Evolutionary conservation across 2,888 invertebrate species (phyloP).

Genomic region (Escarpia spicata): DNA sequence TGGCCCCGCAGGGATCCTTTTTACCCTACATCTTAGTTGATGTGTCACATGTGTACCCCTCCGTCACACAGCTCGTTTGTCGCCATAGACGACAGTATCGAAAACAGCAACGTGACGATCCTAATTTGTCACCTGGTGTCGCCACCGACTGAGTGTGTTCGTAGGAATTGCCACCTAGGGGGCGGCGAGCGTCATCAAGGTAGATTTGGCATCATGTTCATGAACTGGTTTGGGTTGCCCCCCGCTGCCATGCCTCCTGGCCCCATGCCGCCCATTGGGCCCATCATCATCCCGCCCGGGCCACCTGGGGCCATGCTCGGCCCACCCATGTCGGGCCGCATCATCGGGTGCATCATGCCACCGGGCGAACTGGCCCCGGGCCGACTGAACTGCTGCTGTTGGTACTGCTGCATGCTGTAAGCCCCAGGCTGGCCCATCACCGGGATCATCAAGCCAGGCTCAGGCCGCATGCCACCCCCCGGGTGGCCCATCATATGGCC

Average conservation of each 20-base stretch:
- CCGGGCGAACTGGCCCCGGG: conserved; percentile 7
- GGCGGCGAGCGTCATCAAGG: neutral
- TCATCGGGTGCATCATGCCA: conserved; percentile 22
- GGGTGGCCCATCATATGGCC: neutral
- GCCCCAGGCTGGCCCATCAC: conserved; percentile 31
- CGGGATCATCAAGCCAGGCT: conserved; percentile 35
- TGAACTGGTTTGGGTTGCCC: conserved; percentile 23
- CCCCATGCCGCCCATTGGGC: conserved; percentile 21
- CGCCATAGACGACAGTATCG: neutral
- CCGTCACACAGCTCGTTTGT: neutral
- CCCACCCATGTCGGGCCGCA: conserved; percentile 34
- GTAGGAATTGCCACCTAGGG: neutral
- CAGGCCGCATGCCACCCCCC: conserved; percentile 42
- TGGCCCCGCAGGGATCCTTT: conserved; percentile 5
- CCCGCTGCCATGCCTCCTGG: conserved; percentile 38
- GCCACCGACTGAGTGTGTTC: neutral
- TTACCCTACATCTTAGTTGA: neutral
- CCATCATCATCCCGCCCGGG: conserved; percentile 14
- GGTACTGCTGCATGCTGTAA: conserved; percentile 26
- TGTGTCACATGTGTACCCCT: neutral
- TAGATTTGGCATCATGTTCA: neutral
- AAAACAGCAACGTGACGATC: neutral
- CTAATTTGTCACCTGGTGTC: neutral
- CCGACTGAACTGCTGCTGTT: neutral
- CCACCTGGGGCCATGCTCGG: conserved; percentile 31